Percentiles rank a stretch among this genome's conserved stretches.
These are phyloP conservation scores for Drosophila varians DNA, from an alignment of 1,140 invertebrate genomes.

Conservation along the genomic window DNA sequence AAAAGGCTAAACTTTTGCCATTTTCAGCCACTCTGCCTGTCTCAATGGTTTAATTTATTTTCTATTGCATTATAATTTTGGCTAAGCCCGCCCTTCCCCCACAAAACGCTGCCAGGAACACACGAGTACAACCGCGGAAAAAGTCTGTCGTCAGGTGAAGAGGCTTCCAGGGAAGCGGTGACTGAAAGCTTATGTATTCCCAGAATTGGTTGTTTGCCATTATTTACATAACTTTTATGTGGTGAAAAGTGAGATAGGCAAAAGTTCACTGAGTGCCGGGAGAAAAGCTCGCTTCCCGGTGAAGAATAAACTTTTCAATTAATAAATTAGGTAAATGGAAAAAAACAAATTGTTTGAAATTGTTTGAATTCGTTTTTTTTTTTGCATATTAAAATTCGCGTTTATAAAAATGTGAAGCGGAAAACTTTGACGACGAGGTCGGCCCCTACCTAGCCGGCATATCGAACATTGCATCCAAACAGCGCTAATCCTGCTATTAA, in stretches of 20 bases:
- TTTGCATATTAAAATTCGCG: slow-evolving; percentile 2
- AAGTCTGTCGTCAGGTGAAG: slow-evolving; percentile 33
- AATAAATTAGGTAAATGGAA: slow-evolving; percentile 56
- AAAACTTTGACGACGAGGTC: slow-evolving; percentile 5
- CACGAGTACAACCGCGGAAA: not conserved
- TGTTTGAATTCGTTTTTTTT: slow-evolving; percentile 43
- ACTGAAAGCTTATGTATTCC: slow-evolving; percentile 67
- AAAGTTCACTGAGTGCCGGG: not conserved
- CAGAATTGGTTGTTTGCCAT: slow-evolving; percentile 50
- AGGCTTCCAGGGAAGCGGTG: slow-evolving; percentile 31
- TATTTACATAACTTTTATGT: slow-evolving; percentile 57
- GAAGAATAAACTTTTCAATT: slow-evolving; percentile 70
- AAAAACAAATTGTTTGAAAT: slow-evolving; percentile 42
- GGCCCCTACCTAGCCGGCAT: slow-evolving; percentile 59
- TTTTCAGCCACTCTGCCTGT: slow-evolving; percentile 6
- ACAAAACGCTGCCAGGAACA: not conserved
- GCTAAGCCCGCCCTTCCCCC: slow-evolving; percentile 3
- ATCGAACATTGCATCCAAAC: slow-evolving; percentile 34
- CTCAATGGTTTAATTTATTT: slow-evolving; percentile 39
- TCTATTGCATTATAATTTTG: slow-evolving; percentile 39
- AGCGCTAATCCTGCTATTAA: slow-evolving; percentile 7
- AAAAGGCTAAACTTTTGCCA: slow-evolving; percentile 1
- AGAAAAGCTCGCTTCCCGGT: slow-evolving; percentile 24
- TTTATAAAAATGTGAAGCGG: not conserved
- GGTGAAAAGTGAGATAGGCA: slow-evolving; percentile 2